Evolutionary conservation across 2,888 invertebrate species (phyloP), one percentile per base, ranked within the genome.

Genomic region (Exephanes ischioxanthus): DNA sequence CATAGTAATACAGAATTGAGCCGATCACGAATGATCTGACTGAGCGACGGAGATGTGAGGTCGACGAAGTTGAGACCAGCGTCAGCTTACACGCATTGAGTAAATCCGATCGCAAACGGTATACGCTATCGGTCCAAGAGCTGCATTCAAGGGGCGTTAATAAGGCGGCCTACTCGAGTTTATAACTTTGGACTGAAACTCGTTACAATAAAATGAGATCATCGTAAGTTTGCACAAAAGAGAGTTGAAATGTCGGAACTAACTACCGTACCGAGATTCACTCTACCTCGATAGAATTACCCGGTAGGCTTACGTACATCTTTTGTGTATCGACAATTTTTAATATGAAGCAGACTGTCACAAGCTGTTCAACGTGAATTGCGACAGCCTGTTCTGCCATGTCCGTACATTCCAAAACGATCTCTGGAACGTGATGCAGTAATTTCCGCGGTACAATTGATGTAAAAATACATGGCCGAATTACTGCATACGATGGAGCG

Each of bases 201-300:
- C 26, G 26, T 26, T 26, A 26, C 26, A 26, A 26, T 26, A 26
- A 26, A 26, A 26, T 26, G 2, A 26, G 26, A 3, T 26, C 26
- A 26, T 26, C 26, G 26, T 26, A 26, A 26, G 5, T 30, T 30
- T 30, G 9, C 41, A 51, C 51, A 16, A 51, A n/a, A 51, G 14
- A n/a, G 14, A n/a, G 0, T 14, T 41, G 1, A 3, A 26, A 26
- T 26, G 3, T 26, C 26, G 26, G 2, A 26, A 26, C 26, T 2
- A 26, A 26, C 26, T 26, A 2, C 26, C 26, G 26, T 26, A 26
- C 2, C 41, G 7, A 51, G 3, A 22, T 45, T 33, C 51, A 77
- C 72, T 75, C 58, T 19, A 37, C 11, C 55, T 76, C 76, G 30
- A 76, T 76, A n/a, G 30, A 58, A 45, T 76, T 76, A 26, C 33